A percentile compares a stretch with the other conserved stretches of the same genome.
Conservation (phyloP, 2,797 vertebrate genomes). For the Sphenopsis melanotis region DNA sequence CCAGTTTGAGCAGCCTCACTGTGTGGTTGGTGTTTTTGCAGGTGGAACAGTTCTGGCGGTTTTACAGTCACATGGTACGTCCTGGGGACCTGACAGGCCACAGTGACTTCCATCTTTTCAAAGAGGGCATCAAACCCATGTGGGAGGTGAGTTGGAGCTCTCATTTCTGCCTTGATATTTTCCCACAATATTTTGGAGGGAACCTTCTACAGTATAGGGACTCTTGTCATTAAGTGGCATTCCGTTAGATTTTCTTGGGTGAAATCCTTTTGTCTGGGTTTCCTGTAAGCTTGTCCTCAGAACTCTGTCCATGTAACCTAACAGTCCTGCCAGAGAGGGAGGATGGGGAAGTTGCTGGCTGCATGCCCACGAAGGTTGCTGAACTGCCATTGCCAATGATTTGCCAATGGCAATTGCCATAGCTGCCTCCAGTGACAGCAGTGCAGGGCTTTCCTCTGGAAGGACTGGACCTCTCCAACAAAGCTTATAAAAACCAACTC, state of each 20-base stretch:
- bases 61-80: conserved; percentile 85
- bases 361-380: neutral
- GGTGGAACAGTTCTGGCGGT: conserved; percentile 85
- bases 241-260: neutral
- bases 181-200: neutral
- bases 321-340: neutral
- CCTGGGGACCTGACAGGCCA: conserved; percentile 84
- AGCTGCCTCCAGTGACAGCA: neutral
- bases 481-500: neutral
- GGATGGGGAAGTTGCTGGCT: neutral
- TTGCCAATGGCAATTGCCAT: no score
- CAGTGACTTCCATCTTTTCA: conserved; percentile 85
- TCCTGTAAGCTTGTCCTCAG: neutral
- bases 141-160: conserved; percentile 78
- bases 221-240: neutral
- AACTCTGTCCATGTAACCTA: neutral
- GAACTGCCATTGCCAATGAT: neutral
- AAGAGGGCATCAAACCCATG: conserved; percentile 85
- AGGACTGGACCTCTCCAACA: neutral
- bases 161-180: neutral
- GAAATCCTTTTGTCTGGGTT: neutral
- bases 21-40: conserved; percentile 25
- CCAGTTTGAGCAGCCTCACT: neutral
- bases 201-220: neutral
- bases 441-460: neutral